These are phyloP conservation scores for Metallyticus violacea DNA, from an alignment of 2,888 invertebrate species.

Conservation along the genomic window DNA sequence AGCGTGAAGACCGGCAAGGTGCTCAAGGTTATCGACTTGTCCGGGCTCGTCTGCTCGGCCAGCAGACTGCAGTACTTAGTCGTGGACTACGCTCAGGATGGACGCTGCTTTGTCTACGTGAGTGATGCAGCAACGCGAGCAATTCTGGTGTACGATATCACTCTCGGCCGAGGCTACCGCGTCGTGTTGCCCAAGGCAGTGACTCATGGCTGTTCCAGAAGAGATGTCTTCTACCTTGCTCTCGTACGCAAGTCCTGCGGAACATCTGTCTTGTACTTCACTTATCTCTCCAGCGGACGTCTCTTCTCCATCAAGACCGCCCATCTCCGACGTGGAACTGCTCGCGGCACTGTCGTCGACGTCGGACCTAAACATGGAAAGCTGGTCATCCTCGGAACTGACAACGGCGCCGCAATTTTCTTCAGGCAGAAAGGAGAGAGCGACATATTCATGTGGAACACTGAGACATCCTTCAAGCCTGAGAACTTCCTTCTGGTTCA, in stretches of 20 bases:
- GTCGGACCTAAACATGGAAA: conserved; percentile 56
- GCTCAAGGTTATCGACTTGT: conserved; percentile 60
- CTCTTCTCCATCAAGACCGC: conserved; percentile 64
- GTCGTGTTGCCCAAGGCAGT: conserved; percentile 58
- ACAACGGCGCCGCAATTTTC: conserved; percentile 58
- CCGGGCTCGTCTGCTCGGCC: conserved; percentile 54
- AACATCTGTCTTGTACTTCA: conserved; percentile 58
- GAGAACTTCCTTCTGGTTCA: conserved; percentile 58
- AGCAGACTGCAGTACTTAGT: conserved; percentile 68
- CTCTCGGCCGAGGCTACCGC: conserved; percentile 59
- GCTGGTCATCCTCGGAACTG: conserved; percentile 59
- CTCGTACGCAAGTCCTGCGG: conserved; percentile 58
- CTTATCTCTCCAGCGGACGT: conserved; percentile 60
- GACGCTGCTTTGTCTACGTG: conserved; percentile 51
- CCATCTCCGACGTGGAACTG: conserved; percentile 56
- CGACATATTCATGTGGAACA: conserved; percentile 63
- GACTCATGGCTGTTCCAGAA: conserved; percentile 51
- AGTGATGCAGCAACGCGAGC: conserved; percentile 68
- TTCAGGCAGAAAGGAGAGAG: conserved; percentile 61
- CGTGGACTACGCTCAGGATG: conserved; percentile 62
- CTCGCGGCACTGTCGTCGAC: conserved; percentile 56
- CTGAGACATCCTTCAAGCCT: conserved; percentile 54
- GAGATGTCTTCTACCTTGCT: conserved; percentile 65
- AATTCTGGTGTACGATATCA: conserved; percentile 65
- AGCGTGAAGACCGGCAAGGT: conserved; percentile 56